Percentiles rank a stretch among this genome's conserved stretches.
These are phyloP conservation scores for Amblyopsis hoosieri DNA, from an alignment of 2,797 vertebrate genomes.

Conservation along the genomic window DNA sequence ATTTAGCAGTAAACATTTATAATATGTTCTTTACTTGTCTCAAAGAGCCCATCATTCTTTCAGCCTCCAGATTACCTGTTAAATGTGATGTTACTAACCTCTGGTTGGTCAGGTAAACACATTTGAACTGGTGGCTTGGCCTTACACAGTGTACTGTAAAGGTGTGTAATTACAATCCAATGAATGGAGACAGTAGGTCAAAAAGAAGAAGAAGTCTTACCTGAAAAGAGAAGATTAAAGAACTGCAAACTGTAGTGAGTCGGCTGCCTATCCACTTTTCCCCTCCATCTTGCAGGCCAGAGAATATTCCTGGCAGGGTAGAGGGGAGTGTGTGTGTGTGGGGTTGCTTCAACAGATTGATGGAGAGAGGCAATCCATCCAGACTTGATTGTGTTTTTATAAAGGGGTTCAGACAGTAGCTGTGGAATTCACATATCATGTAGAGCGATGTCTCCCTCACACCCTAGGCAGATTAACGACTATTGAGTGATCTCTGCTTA, in stretches of 20 bases:
- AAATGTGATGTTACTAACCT: not conserved
- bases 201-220: not conserved
- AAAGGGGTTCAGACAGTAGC: conserved; percentile 6
- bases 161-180: not conserved
- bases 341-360: conserved; percentile 5
- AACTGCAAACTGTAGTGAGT: not conserved
- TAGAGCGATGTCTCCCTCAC: conserved; percentile 11
- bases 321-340: no score
- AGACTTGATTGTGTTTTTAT: not conserved
- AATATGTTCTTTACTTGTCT: no score
- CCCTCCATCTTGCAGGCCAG: conserved; percentile 6
- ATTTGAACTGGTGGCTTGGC: not conserved
- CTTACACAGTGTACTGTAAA: not conserved
- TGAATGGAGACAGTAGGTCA: not conserved
- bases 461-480: conserved; percentile 30
- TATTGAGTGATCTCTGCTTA: conserved; percentile 27
- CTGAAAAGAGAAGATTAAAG: not conserved
- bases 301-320: conserved; percentile 14
- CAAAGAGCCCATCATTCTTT: no score
- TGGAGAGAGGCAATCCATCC: conserved; percentile 16
- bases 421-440: conserved; percentile 8
- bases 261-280: not conserved
- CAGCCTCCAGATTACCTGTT: not conserved
- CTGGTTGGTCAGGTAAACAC: not conserved
- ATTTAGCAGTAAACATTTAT: no score